phyloP scores from a whole-genome alignment of 2,113 vertebrate genomes.

The Elephas maximus region DNA sequence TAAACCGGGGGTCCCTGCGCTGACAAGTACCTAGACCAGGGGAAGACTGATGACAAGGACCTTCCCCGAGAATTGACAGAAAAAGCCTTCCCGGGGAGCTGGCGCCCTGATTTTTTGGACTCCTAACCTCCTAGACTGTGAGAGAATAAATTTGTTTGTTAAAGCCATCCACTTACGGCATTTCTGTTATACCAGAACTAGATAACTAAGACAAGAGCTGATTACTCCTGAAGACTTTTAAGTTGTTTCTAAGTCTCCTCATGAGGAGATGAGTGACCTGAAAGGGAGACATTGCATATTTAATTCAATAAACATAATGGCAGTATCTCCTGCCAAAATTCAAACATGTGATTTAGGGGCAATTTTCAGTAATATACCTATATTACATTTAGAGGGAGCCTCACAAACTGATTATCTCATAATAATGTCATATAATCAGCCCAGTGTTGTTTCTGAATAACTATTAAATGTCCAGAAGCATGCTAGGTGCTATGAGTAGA shows the following conservation, averaged over 20 bases:
- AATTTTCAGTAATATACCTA: neutral
- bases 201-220: neutral
- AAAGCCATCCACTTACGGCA: too few relatives aligned
- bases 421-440: neutral
- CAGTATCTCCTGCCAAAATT: neutral
- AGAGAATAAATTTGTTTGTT: too few relatives aligned
- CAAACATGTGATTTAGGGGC: neutral
- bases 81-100: too few relatives aligned
- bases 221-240: neutral
- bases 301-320: neutral
- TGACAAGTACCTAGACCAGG: too few relatives aligned
- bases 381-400: neutral
- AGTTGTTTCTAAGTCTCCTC: neutral
- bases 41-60: too few relatives aligned
- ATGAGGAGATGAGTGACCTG: neutral
- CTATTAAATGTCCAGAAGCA: neutral
- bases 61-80: too few relatives aligned
- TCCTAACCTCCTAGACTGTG: too few relatives aligned
- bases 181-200: too few relatives aligned
- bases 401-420: constrained; percentile 51
- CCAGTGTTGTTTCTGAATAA: constrained; percentile 50
- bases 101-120: too few relatives aligned
- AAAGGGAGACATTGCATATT: neutral
- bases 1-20: too few relatives aligned
- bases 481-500: neutral